phyloP scores from a whole-genome alignment of 1,140 invertebrate species.

The Pantala flavescens region DNA sequence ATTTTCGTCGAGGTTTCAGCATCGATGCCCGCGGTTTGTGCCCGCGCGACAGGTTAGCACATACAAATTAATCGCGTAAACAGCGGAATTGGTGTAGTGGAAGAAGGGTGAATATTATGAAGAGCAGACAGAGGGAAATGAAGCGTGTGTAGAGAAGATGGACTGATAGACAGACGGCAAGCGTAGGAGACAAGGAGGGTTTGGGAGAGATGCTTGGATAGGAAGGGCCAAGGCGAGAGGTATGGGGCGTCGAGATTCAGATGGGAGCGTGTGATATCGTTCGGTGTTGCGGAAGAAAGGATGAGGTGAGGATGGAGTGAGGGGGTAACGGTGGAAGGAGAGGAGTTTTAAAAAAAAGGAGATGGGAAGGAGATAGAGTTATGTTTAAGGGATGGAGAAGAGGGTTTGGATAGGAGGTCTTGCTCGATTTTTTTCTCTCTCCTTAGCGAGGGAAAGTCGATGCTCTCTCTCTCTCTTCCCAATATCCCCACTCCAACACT shows the following conservation, averaged over 20 bases:
- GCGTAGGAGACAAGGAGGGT: constrained; percentile 7
- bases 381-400: background rate
- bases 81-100: background rate
- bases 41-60: too few relatives aligned
- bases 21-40: too few relatives aligned
- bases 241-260: background rate
- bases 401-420: background rate
- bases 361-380: background rate
- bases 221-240: background rate
- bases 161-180: constrained; percentile 14
- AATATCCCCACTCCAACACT: background rate
- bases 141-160: constrained; percentile 13
- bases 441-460: background rate
- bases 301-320: background rate
- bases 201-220: constrained; percentile 14
- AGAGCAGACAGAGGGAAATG: constrained; percentile 16
- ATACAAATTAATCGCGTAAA: too few relatives aligned
- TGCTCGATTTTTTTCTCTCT: background rate
- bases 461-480: background rate
- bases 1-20: too few relatives aligned
- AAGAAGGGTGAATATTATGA: background rate
- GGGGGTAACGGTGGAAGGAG: background rate
- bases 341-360: background rate
- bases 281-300: background rate
- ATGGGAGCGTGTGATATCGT: background rate